Evolutionary conservation across 2,113 vertebrate genomes (phyloP), one percentile per base, ranked within the genome.

Genomic region (Sitta europaea): DNA sequence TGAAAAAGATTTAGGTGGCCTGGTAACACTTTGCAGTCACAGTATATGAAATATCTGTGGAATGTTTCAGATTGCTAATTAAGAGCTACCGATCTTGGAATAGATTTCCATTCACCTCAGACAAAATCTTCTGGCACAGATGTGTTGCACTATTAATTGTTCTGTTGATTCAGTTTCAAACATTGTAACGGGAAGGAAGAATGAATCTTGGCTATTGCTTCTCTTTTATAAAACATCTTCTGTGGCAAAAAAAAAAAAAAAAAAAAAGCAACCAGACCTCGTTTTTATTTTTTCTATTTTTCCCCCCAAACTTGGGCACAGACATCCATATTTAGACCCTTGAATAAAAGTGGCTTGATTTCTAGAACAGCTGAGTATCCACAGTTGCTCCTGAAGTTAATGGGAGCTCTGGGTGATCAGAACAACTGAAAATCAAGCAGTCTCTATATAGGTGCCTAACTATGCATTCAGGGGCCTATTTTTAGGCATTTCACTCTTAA

Each of bases 401-500:
- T 97, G 96, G 93, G 90, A 96, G 92, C 96, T 96, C 94, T 97
- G 95, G 94, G 95, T 96, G 95, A 96, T 96, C 96, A 95, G 96
- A 97, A 97, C 96, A 96, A 97, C 94, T 97, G 96, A 95, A 96
- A 97, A 96, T 96, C 94, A 96, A 93, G 94, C 92, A 92, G 79
- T 76, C 53, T 96, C 90, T 95, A 97, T 94, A 88, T 96, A 86
- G 90, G 72, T 96, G 75, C 93, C 88, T 96, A 96, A 97, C 93
- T 96, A 96, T 90, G 92, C 75, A 96, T 97, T 96, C 96, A 97
- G 72, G 20, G 68, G 43, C 75, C 78, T 97, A 96, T 97, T 96
- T 96, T 96, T 93, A 97, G 96, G 75, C 92, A 90, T 93, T 93
- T 92, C 82, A 50, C 75, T 94, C 83, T 88, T 92, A 81, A 96